phyloP scores from a whole-genome alignment of 2,113 vertebrate genomes.

The Perccottus glenii region DNA sequence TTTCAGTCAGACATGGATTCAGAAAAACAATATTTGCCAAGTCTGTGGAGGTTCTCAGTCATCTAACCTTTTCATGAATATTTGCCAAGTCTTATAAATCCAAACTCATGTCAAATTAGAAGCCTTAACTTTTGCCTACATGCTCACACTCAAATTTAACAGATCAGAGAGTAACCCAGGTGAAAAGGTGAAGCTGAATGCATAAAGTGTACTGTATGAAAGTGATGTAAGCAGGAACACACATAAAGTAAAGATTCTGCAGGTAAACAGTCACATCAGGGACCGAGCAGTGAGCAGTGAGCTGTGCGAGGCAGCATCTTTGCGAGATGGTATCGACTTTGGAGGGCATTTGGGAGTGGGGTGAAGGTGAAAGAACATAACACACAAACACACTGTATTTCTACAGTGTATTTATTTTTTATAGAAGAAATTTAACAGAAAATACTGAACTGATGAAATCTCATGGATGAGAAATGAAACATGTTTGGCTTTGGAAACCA shows the following conservation, averaged over 20 bases:
- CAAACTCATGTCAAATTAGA: not conserved
- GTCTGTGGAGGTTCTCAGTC: no score
- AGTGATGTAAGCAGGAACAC: constrained; percentile 1
- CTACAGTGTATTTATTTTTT: not conserved
- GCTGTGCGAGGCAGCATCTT: constrained; percentile 40
- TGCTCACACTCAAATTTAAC: not conserved
- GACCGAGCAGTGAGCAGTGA: constrained; percentile 27
- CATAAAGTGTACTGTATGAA: constrained; percentile 15
- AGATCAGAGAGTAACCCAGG: constrained; percentile 70
- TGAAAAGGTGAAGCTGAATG: constrained; percentile 60
- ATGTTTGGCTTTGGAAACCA: not conserved
- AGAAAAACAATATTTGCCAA: not conserved
- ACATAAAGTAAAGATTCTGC: constrained; percentile 3
- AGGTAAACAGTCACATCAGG: constrained; percentile 8
- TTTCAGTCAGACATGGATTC: constrained; percentile 18
- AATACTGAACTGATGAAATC: constrained; percentile 1
- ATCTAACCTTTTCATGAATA: no score
- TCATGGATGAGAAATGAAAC: not conserved
- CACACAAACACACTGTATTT: constrained; percentile 1
- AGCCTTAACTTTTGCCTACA: not conserved
- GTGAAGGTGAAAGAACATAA: constrained; percentile 42
- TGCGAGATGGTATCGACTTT: constrained; percentile 34
- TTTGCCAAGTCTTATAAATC: no score
- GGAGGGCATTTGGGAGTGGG: constrained; percentile 18
- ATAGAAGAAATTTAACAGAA: not conserved